These are phyloP conservation scores for Gymnothorax javanicus DNA, from an alignment of 2,797 vertebrate genomes.

Conservation along the genomic window DNA sequence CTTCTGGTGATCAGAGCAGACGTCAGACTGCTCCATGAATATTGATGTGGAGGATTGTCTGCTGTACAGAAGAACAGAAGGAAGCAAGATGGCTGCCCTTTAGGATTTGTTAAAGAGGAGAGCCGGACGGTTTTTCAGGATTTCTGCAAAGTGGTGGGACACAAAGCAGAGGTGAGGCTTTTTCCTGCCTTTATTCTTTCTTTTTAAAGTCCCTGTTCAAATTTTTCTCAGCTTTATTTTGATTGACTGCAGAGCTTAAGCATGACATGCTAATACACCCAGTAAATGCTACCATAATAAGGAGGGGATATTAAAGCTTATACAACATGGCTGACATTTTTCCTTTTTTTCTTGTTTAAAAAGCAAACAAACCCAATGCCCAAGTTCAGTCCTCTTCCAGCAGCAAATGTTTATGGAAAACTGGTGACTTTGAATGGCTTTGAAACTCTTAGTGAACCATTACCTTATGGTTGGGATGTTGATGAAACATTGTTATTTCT, in stretches of 20 bases:
- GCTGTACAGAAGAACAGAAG: slow-evolving; percentile 96
- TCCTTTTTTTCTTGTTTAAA: slow-evolving; percentile 55
- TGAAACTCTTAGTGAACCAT: slow-evolving; percentile 59
- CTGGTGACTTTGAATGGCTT: slow-evolving; percentile 58
- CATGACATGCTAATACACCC: slow-evolving; percentile 57
- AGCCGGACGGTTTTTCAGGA: slow-evolving; percentile 84
- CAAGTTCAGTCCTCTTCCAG: not conserved
- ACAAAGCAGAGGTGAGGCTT: slow-evolving; percentile 82
- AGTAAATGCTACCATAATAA: slow-evolving; percentile 73
- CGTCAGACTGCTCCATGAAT: slow-evolving; percentile 96
- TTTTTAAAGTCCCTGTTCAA: slow-evolving; percentile 25
- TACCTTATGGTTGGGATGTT: slow-evolving; percentile 52
- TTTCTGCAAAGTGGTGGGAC: slow-evolving; percentile 87
- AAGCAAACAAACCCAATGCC: slow-evolving; percentile 37
- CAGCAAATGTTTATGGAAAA: slow-evolving; percentile 45
- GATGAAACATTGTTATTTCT: slow-evolving; percentile 24
- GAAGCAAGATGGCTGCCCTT: slow-evolving; percentile 99
- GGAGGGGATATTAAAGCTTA: slow-evolving; percentile 83
- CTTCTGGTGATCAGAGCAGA: slow-evolving; percentile 83
- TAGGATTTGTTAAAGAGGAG: slow-evolving; percentile 94
- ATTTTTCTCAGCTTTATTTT: slow-evolving; percentile 50
- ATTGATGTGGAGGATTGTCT: slow-evolving; percentile 95
- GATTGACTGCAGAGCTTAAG: slow-evolving; percentile 34
- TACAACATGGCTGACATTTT: slow-evolving; percentile 91
- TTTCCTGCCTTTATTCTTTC: slow-evolving; percentile 42